Evolutionary conservation across 2,888 invertebrate species (phyloP).

Genomic region (Dioctria rufipes): DNA sequence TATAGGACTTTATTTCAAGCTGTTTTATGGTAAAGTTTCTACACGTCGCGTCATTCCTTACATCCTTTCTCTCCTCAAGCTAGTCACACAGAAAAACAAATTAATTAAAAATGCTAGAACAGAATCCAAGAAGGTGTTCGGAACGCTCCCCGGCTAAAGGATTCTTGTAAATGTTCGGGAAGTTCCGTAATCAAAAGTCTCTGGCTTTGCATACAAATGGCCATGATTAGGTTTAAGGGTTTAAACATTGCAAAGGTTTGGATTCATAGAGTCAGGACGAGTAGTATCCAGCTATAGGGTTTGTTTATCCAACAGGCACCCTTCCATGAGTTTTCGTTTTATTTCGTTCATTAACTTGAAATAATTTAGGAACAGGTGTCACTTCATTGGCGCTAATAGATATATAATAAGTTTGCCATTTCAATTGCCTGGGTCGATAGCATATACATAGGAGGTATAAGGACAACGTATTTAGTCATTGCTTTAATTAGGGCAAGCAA

Average conservation of each 20-base stretch:
- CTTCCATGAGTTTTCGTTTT: slow-evolving; percentile 2
- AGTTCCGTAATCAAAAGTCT: slow-evolving; percentile 52
- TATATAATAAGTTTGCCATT: slow-evolving; percentile 21
- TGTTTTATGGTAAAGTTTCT: slow-evolving; percentile 18
- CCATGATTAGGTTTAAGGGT: slow-evolving; percentile 45
- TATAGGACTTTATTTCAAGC: slow-evolving; percentile 9
- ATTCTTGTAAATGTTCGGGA: slow-evolving; percentile 26
- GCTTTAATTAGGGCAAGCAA: no score
- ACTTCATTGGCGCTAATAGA: slow-evolving; percentile 44
- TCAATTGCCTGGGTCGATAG: no score
- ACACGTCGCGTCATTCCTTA: slow-evolving; percentile 3
- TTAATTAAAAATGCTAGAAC: slow-evolving; percentile 47
- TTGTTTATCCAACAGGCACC: background rate
- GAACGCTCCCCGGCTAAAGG: background rate
- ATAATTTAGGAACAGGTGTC: slow-evolving; percentile 43
- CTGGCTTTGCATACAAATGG: slow-evolving; percentile 52
- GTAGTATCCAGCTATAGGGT: slow-evolving; percentile 15
- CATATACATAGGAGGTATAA: no score
- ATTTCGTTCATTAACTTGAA: slow-evolving; percentile 43
- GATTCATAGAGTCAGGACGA: slow-evolving; percentile 12
- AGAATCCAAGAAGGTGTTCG: slow-evolving; percentile 13
- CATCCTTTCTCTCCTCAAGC: background rate
- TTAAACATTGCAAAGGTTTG: slow-evolving; percentile 23
- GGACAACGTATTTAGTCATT: no score
- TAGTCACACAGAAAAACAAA: slow-evolving; percentile 41